Base-by-base conservation (phyloP, 2,113 vertebrate species). In the Muntiacus muntjak region DNA sequence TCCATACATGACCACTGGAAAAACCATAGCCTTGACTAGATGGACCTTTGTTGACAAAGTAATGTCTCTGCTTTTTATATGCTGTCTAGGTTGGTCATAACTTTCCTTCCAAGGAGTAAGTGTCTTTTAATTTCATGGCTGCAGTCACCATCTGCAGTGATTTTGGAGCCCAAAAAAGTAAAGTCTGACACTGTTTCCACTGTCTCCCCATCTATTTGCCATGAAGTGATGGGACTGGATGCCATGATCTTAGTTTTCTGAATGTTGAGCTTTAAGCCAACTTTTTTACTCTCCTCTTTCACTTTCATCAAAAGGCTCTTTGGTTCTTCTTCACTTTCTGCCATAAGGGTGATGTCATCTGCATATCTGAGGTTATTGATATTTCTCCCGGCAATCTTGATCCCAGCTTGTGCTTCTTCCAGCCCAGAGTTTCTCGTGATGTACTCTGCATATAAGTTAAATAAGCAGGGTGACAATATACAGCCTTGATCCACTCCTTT, bases 351-450 rank as follows among this genome's bases (percentile, higher is more conserved):
- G 1, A 17, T 71, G 17, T 36, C n/a, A 36, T 71, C 17, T 71
- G 17, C n/a, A 36, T 36, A 21, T 36, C 64, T 36, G n/a, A 71
- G 8, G 17, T 36, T 36, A 67, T 67, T 36, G n/a, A 71, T 36
- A 36, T 71, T 71, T 71, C 64, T 36, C n/a, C n/a, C 0, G 0
- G n/a, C 4, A 71, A 2, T 36, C n/a, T 71, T 71, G n/a, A 36
- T 36, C 21, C n/a, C 17, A 71, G n/a, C 17, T 71, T 71, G 9
- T 71, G 19, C n/a, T 71, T 71, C 64, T 1, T 71, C 17, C n/a
- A 71, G 64, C 64, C 64, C 64, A 71, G n/a, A 0, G 1, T 71
- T 36, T 71, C n/a, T 71, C 64, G 21, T 71, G 64, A 71, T 71
- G 64, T 36, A 71, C 64, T 71, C n/a, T 71, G 17, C 4, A 71